Percentiles rank a stretch among this genome's conserved stretches.
These are phyloP conservation scores for Tinamus guttatus DNA, from an alignment of 2,113 vertebrate species.

Conservation along the genomic window DNA sequence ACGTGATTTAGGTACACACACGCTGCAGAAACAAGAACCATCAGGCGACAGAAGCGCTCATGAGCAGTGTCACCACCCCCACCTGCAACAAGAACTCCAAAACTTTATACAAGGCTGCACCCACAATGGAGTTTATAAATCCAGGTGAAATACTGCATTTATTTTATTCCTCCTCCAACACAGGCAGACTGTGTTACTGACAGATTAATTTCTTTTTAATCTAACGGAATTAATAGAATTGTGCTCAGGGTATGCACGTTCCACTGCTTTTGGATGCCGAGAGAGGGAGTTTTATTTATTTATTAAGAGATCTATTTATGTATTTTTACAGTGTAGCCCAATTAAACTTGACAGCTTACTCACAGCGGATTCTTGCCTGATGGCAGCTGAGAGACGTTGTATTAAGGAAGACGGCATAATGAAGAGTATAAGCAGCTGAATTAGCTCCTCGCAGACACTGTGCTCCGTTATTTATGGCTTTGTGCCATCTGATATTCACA, in stretches of 20 bases:
- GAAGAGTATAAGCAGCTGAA: constrained; percentile 35
- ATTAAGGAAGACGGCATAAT: constrained; percentile 62
- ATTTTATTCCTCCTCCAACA: neutral
- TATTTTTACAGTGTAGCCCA: constrained; percentile 53
- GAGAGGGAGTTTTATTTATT: constrained; percentile 48
- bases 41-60: accelerated
- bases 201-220: neutral
- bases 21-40: neutral
- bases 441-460: constrained; percentile 32
- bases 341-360: constrained; percentile 76
- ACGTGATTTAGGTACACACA: accelerated
- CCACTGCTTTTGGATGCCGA: neutral
- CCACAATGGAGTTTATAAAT: neutral
- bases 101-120: neutral
- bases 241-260: neutral
- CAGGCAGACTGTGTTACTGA: neutral
- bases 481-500: constrained; percentile 30
- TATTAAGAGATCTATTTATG: constrained; percentile 50
- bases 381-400: constrained; percentile 52
- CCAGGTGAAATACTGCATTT: neutral
- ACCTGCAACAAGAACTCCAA: neutral
- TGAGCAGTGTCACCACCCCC: accelerated
- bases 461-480: constrained; percentile 30
- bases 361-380: constrained; percentile 30
- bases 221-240: neutral